Evolutionary conservation across 1,140 invertebrate species (phyloP), one percentile per base, ranked within the genome.

Genomic region (Kradibia gibbosae): DNA sequence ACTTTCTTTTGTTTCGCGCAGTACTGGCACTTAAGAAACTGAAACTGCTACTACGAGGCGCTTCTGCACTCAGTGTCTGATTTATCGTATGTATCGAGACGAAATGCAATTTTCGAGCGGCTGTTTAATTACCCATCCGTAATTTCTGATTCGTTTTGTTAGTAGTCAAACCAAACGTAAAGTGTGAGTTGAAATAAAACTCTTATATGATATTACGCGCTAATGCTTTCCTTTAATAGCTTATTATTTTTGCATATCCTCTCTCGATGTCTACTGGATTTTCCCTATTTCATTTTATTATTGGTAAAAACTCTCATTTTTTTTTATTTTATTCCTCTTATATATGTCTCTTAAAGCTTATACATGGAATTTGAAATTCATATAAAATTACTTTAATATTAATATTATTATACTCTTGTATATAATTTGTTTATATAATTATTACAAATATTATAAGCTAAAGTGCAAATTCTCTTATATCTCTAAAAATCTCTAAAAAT

Each of bases 81-180:
- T 76, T 82, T 75, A 81, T 77, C 84, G 82, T 72, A 84, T 85
- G 85, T 86, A 87, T 87, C 86, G 84, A 84, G 76, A 87, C 86
- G 78, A 87, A 91, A 88, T 87, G 84, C 73, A 86, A 88, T 87
- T 88, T 87, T 85, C n/a, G n/a, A 74, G 48, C 57, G 39, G 48
- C 83, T 53, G 60, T 81, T 71, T 82, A 83, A 81, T 84, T 79
- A 75, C 78, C 82, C 81, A 77, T 84, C 81, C 75, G 71, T 74
- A 55, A 45, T 70, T 84, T 83, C 73, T 83, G 71, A 78, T 81
- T 82, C 76, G 78, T 48, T 31, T n/a, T 39, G 34, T 0, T 39
- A 60, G 10, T 3, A 25, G 28, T 0, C 50, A 55, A 62, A 67
- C 73, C 45, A 75, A 50, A 57, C 34, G 65, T 75, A 76, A 31